Evolutionary conservation across 2,797 vertebrate species (phyloP), one percentile per base, ranked within the genome.

Genomic region (Aulostomus chinensis): DNA sequence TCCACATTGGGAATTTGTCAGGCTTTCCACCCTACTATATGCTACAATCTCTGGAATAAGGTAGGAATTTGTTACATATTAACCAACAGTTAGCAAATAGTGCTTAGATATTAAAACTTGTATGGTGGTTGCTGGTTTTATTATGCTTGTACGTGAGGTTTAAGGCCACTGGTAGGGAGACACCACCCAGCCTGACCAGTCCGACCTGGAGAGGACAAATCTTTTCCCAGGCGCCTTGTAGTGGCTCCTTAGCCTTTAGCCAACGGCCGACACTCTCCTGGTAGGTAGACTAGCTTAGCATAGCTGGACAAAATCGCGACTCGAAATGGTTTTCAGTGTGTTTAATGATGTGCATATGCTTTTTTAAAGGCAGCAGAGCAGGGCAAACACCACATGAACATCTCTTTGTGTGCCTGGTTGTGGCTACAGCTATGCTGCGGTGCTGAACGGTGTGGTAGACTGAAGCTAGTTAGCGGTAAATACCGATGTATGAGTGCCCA

Each of bases 401-500:
- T 50, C 55, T 77, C 82, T 87, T 87, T 84, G 84, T 86, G 83
- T 58, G 58, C 16, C 46, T 4, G 63, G 57, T 36, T 55, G 64
- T 45, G 55, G 68, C 78, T 75, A 42, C 39, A 64, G 61, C 78
- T 58, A 60, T 66, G 73, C 80, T 68, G 62, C 70, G 78, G 56
- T 36, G 61, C 53, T 61, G 78, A 76, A 56, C 54, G 73, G 60
- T 59, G 68, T 34, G 42, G 63, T 28, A 63, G 43, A 49, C 53
- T 55, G 68, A 25, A 53, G 77, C 78, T 80, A 75, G 77, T 74
- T 81, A 86, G 75, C 85, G 62, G 81, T 73, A 86, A 80, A 89
- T 88, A 85, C 86, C 84, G 85, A 88, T 89, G 84, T 89, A 87
- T 86, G 85, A 78, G 79, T 78, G 80, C 53, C 74, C 80, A 84